A percentile compares a stretch with the other conserved stretches of the same genome.
phyloP scores from a whole-genome alignment of 2,888 invertebrate species.

The Poecilus cupreus region DNA sequence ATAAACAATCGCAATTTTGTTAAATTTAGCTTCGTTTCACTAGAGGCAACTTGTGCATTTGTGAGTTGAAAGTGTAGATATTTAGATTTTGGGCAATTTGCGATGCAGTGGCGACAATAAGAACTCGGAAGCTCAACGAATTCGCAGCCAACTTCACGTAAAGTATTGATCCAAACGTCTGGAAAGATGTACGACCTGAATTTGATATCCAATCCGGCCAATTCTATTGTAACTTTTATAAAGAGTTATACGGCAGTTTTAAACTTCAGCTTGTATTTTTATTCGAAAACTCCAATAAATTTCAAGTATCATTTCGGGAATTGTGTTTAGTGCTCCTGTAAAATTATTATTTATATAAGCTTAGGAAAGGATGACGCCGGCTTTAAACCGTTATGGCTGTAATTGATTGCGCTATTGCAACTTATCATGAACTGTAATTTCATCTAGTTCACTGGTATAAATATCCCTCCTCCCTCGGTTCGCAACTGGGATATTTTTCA shows the following conservation, averaged over 20 bases:
- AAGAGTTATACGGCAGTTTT: slow-evolving; percentile 59
- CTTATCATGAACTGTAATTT: slow-evolving; percentile 42
- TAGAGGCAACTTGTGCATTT: neutral
- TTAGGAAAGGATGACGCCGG: slow-evolving; percentile 35
- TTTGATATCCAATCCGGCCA: slow-evolving; percentile 64
- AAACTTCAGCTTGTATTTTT: slow-evolving; percentile 60
- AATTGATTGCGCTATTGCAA: slow-evolving; percentile 48
- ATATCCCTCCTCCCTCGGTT: neutral
- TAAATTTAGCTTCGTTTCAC: slow-evolving; percentile 42
- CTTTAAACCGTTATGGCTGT: slow-evolving; percentile 43
- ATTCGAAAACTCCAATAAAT: slow-evolving; percentile 58
- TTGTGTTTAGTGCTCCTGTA: slow-evolving; percentile 58
- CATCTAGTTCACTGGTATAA: slow-evolving; percentile 10
- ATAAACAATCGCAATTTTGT: slow-evolving; percentile 44
- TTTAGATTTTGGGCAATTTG: neutral
- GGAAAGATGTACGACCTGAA: slow-evolving; percentile 63
- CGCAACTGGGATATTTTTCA: too few relatives aligned
- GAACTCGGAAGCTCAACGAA: neutral
- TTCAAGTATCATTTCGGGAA: slow-evolving; percentile 56
- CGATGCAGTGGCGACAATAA: neutral
- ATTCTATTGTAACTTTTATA: slow-evolving; percentile 62
- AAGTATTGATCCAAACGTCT: slow-evolving; percentile 64
- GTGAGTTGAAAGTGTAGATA: too few relatives aligned
- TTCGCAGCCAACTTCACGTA: slow-evolving; percentile 51
- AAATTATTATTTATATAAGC: slow-evolving; percentile 58